Percentiles rank a stretch among this genome's conserved stretches.
These are phyloP conservation scores for Scaptomyza parva DNA, from an alignment of 2,888 invertebrate genomes.

Conservation along the genomic window DNA sequence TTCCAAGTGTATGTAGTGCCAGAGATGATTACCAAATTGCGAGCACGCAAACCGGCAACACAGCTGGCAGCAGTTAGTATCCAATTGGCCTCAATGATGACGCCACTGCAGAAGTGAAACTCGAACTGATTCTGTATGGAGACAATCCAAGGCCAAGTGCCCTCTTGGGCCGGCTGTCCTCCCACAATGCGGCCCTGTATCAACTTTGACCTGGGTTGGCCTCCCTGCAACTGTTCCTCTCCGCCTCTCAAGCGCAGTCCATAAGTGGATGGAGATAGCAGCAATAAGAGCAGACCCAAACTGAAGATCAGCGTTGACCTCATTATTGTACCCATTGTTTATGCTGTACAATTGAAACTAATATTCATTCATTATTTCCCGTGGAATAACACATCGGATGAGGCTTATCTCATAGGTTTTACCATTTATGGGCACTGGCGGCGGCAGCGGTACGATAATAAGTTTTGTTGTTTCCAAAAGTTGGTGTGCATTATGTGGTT, in stretches of 20 bases:
- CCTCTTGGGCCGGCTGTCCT: slow-evolving; percentile 48
- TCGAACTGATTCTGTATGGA: slow-evolving; percentile 70
- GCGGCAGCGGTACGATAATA: slow-evolving; percentile 53
- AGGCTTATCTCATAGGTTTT: slow-evolving; percentile 55
- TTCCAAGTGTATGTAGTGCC: slow-evolving; percentile 70
- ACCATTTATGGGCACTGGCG: slow-evolving; percentile 39
- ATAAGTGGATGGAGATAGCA: slow-evolving; percentile 1
- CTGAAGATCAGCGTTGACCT: slow-evolving; percentile 32
- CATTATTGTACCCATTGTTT: slow-evolving; percentile 52
- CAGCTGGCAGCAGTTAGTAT: slow-evolving; percentile 81
- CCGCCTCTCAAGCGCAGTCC: slow-evolving; percentile 56
- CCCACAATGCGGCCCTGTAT: slow-evolving; percentile 63
- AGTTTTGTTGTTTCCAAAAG: slow-evolving; percentile 16
- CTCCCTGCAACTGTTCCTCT: slow-evolving; percentile 47
- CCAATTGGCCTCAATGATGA: slow-evolving; percentile 65
- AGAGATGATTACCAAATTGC: slow-evolving; percentile 49
- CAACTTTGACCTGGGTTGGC: background rate
- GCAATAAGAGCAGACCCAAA: slow-evolving; percentile 9
- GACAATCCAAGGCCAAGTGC: slow-evolving; percentile 76
- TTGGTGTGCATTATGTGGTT: slow-evolving; percentile 28
- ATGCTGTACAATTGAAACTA: slow-evolving; percentile 55
- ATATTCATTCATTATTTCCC: slow-evolving; percentile 27
- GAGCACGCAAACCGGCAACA: slow-evolving; percentile 57
- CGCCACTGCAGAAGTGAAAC: slow-evolving; percentile 75
- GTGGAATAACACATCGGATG: slow-evolving; percentile 58